phyloP scores from a whole-genome alignment of 2,797 vertebrate species.

The Onychomys torridus region DNA sequence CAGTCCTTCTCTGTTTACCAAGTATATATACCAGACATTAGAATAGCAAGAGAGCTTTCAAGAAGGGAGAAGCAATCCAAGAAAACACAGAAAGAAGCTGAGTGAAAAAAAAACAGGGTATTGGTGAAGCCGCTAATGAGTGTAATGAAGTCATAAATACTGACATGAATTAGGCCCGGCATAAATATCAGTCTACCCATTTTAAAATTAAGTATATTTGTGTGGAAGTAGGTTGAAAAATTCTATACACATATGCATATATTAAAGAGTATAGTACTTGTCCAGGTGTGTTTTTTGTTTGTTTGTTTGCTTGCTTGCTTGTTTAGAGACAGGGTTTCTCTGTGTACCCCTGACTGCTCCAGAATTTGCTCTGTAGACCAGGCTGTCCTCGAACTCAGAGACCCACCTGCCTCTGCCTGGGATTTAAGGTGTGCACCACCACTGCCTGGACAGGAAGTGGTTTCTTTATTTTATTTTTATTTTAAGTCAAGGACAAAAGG shows the following conservation, averaged over 20 bases:
- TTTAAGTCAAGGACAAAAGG: slow-evolving; percentile 27
- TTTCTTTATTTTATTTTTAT: neutral
- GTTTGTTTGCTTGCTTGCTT: neutral
- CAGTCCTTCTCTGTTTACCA: slow-evolving; percentile 82
- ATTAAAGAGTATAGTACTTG: neutral
- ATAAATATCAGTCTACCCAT: neutral
- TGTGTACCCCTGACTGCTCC: neutral
- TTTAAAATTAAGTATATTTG: slow-evolving; percentile 52
- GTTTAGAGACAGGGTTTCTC: neutral
- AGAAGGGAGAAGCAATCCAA: slow-evolving; percentile 57
- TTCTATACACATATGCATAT: neutral
- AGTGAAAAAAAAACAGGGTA: slow-evolving; percentile 40
- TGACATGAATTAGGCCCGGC: neutral
- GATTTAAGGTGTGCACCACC: neutral
- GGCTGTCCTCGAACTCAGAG: neutral
- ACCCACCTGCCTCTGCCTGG: neutral
- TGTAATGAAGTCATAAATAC: neutral
- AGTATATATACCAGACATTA: slow-evolving; percentile 79
- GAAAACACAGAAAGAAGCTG: neutral
- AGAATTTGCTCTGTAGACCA: neutral
- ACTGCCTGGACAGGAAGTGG: neutral
- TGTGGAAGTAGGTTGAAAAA: slow-evolving; percentile 16
- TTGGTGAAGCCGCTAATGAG: neutral
- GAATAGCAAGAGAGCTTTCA: slow-evolving; percentile 79
- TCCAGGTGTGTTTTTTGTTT: neutral